Base-by-base conservation (phyloP, 2,797 vertebrate genomes). In the Onychomys torridus region DNA sequence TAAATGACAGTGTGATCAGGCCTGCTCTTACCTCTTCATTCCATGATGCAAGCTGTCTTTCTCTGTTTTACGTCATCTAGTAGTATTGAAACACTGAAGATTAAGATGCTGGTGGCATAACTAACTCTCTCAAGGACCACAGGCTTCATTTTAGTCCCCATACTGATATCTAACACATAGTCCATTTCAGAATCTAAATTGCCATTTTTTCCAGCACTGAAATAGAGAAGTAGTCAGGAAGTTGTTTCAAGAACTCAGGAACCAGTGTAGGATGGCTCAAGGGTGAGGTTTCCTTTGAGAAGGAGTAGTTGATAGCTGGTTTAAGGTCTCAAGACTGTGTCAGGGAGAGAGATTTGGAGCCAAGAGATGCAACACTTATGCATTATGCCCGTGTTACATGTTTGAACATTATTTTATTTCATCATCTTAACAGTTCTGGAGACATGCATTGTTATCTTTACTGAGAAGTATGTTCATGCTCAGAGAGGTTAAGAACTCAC, bases 151-250 rank as follows among this genome's bases (percentile, higher is more conserved):
- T 93, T 27, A 93, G 27, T 83, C 12, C 34, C 37, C 16, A 0
- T 87, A 69, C 17, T 27, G 52, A 52, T 59, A 49, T 49, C 73
- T 23, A 67, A 10, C 8, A 10, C 10, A 57, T 37, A 75, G 27
- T 91, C 23, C 55, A 78, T 71, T 95, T 52, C 75, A 34, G 73
- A 94, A 57, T 46, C 55, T 43, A 71, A 91, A 81, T 25, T 37
- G 16, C 67, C 12, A 32, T 11, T 75, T 96, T 96, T 94, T 32
- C 27, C 61, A 86, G 32, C 6, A 21, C 27, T 65, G 75, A 96
- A 96, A 89, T 43, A 89, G 29, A 57, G 46, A 94, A 78, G 46
- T 67, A 40, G 55, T 83, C 23, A 17, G 69, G 79, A 95, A 90
- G 40, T 73, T 29, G 40, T 37, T 85, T 90, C 71, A 83, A 3